Percentiles rank a stretch among this genome's conserved stretches.
Evolutionary conservation across 2,113 vertebrate genomes (phyloP).

Genomic region (Chauna torquata): DNA sequence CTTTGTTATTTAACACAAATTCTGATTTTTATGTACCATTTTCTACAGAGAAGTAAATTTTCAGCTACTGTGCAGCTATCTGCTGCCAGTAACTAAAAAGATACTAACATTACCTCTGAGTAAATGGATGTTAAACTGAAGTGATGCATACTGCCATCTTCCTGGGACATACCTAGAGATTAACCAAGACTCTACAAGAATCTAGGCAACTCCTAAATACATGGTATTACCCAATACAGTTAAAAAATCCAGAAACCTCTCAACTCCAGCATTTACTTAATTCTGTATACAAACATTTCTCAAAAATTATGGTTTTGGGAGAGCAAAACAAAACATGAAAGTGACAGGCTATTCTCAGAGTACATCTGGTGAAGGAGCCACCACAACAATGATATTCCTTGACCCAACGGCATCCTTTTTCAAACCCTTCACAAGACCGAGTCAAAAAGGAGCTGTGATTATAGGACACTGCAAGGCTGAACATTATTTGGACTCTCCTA

Average conservation of each 20-base stretch:
- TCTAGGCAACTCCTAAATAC: not conserved
- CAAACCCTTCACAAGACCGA: not conserved
- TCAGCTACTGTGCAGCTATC: not conserved
- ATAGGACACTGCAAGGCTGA: not conserved
- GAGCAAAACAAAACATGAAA: not conserved
- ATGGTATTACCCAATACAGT: not conserved
- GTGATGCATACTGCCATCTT: not conserved
- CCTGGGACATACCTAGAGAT: not conserved
- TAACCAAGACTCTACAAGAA: not conserved
- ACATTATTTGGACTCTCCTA: not conserved
- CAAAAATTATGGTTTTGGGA: not conserved
- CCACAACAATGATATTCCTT: not conserved
- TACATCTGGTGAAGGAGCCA: not conserved
- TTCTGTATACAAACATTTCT: not conserved
- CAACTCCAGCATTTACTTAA: not conserved
- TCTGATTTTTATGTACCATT: not conserved
- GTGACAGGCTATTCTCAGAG: not conserved
- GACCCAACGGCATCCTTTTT: not conserved
- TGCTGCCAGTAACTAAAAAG: not conserved
- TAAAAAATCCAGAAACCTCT: not conserved
- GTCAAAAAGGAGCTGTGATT: not conserved
- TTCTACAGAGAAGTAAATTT: not conserved
- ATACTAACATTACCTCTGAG: not conserved
- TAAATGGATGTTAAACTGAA: not conserved
- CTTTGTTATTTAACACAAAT: not conserved